Base-by-base conservation (phyloP, 2,113 vertebrate species). In the Carassius gibelio region DNA sequence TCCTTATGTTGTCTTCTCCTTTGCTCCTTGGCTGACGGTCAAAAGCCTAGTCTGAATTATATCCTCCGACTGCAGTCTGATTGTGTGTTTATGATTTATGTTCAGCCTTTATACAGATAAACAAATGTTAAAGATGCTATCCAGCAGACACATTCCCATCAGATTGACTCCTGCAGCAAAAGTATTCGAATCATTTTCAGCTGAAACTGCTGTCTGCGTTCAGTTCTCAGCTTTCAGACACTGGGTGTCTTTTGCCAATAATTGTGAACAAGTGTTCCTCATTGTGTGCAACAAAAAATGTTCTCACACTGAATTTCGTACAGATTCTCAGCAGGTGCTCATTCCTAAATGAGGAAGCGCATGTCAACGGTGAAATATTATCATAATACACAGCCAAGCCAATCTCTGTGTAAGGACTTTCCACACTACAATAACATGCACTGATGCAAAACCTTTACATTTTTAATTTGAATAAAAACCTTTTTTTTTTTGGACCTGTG, bases 31-130 rank as follows among this genome's bases (percentile, higher is more conserved):
- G 72, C 72, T 45, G 8, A 26, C 42, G 45, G 72, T 75, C 72
- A 75, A 75, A 75, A 75, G 71, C 71, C 42, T 74, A 74, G 71
- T 48, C 23, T 74, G 42, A 74, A 74, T 74, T 48, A 74, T 74
- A 26, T 74, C n/a, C 10, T 48, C 71, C 48, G 71, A 34, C 26
- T 57, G 26, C 76, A 61, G 34, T 61, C 34, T 78, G 34, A 78
- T 78, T 61, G 55, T 61, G 34, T 61, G 21, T 75, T 75, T 48
- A 48, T 75, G 72, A 75, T 75, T 75, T 50, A 75, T 48, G 15
- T 75, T 75, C 72, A 26, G 11, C 72, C 72, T 50, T 42, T 75
- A 50, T 26, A 50, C 72, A 75, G 72, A 75, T 50, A 42, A 74
- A 74, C 42, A 74, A 23, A 23, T 75, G 72, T 23, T 50, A 23